Base-by-base conservation (phyloP, 2,888 invertebrate species). In the Ametastegia equiseti region DNA sequence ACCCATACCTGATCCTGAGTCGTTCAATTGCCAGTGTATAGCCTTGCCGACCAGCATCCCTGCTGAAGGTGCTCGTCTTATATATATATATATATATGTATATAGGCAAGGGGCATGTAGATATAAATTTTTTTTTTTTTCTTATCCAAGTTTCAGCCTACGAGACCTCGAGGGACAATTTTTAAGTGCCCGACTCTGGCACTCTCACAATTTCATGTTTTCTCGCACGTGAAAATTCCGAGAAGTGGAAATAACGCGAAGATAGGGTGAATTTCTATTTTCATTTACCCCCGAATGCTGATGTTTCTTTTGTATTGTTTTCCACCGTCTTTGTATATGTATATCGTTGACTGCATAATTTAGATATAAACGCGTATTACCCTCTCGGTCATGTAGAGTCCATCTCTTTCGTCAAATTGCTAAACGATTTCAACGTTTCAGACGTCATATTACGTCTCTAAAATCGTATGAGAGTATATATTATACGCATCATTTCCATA, bases 121-220 rank as follows among this genome's bases (percentile, higher is more conserved):
- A n/a, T n/a, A n/a, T n/a, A n/a, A n/a, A n/a, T n/a, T n/a, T n/a
- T n/a, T n/a, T n/a, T n/a, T n/a, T n/a, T n/a, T n/a, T n/a, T n/a
- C 47, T 71, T 47, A 71, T 71, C 30, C 27, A 71, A 19, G 36
- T 39, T 67, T 36, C 36, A 75, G 50, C 36, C 75, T 54, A 71
- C 54, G 36, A n/a, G n/a, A 75, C 75, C 75, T 54, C 75, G 9
- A 57, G 75, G 75, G 75, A 54, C 54, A 54, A 75, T 75, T 75
- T 75, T 75, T 75, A 50, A 75, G 75, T 57, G 57, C 54, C 19
- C 15, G 15, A 30, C 71, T 47, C 47, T 30, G 9, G 67, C 6
- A 1, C 30, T 47, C 6, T 23, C 33, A 39, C 36, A 36, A 36
- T 54, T 57, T 54, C 57, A 36, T 57, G 57, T 75, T 75, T 57